Evolutionary conservation across 2,888 invertebrate genomes (phyloP).

Genomic region (Caenorhabditis auriculariae): DNA sequence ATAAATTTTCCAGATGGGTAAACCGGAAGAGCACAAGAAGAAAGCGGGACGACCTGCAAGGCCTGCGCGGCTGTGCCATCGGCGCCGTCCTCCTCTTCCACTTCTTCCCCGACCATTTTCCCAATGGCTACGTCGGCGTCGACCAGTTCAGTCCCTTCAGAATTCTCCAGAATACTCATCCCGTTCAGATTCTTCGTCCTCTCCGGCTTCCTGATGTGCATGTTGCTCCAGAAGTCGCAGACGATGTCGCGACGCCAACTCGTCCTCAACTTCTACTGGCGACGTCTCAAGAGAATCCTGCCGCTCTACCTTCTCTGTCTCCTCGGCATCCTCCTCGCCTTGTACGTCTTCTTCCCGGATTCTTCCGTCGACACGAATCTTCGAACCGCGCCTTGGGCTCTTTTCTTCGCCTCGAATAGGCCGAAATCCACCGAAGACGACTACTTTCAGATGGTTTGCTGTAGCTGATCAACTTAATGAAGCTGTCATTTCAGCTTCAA

Average conservation of each 20-base stretch:
- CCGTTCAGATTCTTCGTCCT: not conserved
- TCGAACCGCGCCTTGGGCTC: slow-evolving; percentile 3
- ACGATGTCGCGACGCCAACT: not conserved
- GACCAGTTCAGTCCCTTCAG: slow-evolving; percentile 23
- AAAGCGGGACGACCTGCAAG: slow-evolving; percentile 32
- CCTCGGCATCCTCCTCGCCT: not conserved
- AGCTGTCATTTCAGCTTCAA: slow-evolving; percentile 9
- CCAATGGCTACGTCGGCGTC: slow-evolving; percentile 33
- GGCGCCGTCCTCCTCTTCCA: slow-evolving; percentile 22
- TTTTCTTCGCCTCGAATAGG: slow-evolving; percentile 7
- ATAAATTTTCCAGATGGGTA: too few species aligned
- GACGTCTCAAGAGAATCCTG: slow-evolving; percentile 8
- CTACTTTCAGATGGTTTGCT: slow-evolving; percentile 8
- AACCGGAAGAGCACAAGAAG: too few species aligned
- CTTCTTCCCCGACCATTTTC: slow-evolving; percentile 18
- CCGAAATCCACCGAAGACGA: slow-evolving; percentile 2
- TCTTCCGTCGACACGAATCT: not conserved
- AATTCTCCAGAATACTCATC: too few species aligned
- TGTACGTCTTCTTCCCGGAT: not conserved
- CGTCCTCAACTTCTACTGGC: slow-evolving; percentile 1
- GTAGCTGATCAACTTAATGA: not conserved
- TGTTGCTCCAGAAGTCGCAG: not conserved
- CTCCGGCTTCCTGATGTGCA: not conserved
- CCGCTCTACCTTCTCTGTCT: slow-evolving; percentile 8
- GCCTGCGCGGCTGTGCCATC: slow-evolving; percentile 23